A percentile compares a stretch with the other conserved stretches of the same genome.
Conservation (phyloP, 2,797 vertebrate genomes). For the Gephyroberyx darwinii region DNA sequence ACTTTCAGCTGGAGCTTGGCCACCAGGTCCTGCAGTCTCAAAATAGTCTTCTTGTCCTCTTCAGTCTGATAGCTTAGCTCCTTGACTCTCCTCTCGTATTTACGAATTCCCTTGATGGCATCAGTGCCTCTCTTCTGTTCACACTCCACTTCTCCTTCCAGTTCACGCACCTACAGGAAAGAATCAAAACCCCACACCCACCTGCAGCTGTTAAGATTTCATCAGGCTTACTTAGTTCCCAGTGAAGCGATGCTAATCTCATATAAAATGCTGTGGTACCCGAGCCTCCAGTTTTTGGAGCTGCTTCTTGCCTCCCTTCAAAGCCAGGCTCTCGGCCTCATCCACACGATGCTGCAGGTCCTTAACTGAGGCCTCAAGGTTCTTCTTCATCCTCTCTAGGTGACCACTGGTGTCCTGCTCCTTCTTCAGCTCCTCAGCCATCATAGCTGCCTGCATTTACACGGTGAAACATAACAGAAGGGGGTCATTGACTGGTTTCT, state of each 20-base stretch:
- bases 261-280: constrained; percentile 18
- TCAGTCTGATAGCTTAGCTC: constrained; percentile 75
- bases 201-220: not conserved
- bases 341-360: constrained; percentile 64
- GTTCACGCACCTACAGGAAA: constrained; percentile 77
- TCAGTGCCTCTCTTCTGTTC: constrained; percentile 82
- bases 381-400: constrained; percentile 89
- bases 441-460: constrained; percentile 84
- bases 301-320: constrained; percentile 70
- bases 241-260: accelerated
- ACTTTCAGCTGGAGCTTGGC: constrained; percentile 89
- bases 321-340: constrained; percentile 62
- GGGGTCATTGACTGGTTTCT: not conserved
- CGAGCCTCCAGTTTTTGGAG: constrained; percentile 66
- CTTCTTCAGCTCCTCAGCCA: constrained; percentile 86
- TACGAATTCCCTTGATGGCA: constrained; percentile 59
- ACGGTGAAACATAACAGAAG: not conserved
- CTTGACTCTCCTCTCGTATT: constrained; percentile 58
- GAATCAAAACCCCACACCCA: not conserved
- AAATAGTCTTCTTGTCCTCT: constrained; percentile 87
- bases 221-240: not conserved
- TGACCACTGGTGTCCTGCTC: constrained; percentile 89
- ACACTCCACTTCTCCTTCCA: constrained; percentile 82
- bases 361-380: constrained; percentile 73
- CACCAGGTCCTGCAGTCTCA: constrained; percentile 87